These are phyloP conservation scores for Apocheima hispidaria DNA, from an alignment of 2,888 invertebrate genomes.

Conservation along the genomic window DNA sequence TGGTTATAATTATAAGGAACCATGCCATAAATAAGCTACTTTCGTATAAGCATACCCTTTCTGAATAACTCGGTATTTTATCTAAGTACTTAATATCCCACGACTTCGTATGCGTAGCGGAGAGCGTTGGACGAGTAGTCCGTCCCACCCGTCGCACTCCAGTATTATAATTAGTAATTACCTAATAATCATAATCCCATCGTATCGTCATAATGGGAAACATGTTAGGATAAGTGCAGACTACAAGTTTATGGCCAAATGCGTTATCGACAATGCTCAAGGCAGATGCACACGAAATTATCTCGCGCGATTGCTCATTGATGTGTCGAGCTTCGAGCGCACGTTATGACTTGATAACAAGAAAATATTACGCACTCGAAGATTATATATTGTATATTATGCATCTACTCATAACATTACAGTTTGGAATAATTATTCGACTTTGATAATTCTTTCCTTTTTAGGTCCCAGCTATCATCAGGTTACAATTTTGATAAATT, in stretches of 20 bases:
- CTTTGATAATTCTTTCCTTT: too few species aligned
- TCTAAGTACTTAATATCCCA: too few species aligned
- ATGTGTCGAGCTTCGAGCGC: constrained; percentile 4
- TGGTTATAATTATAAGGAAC: too few species aligned
- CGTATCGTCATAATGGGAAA: constrained; percentile 3
- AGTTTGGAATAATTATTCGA: too few species aligned
- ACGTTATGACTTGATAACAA: constrained; percentile 23
- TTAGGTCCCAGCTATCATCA: too few species aligned
- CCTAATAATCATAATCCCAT: not conserved
- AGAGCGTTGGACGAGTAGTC: too few species aligned
- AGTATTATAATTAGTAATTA: not conserved
- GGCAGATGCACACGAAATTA: constrained; percentile 35
- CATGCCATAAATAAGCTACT: too few species aligned
- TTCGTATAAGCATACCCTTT: too few species aligned
- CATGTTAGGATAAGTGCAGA: constrained; percentile 18
- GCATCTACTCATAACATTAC: not conserved
- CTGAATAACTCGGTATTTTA: too few species aligned
- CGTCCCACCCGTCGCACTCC: not conserved
- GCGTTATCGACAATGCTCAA: constrained; percentile 20
- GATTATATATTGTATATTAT: not conserved
- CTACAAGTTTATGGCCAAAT: constrained; percentile 23
- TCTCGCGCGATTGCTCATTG: constrained; percentile 32
- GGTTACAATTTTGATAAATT: too few species aligned
- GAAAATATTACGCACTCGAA: constrained; percentile 30
- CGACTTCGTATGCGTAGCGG: too few species aligned